These are phyloP conservation scores for Eueremaeus valkanovi DNA, from an alignment of 2,888 invertebrate species.

Conservation along the genomic window DNA sequence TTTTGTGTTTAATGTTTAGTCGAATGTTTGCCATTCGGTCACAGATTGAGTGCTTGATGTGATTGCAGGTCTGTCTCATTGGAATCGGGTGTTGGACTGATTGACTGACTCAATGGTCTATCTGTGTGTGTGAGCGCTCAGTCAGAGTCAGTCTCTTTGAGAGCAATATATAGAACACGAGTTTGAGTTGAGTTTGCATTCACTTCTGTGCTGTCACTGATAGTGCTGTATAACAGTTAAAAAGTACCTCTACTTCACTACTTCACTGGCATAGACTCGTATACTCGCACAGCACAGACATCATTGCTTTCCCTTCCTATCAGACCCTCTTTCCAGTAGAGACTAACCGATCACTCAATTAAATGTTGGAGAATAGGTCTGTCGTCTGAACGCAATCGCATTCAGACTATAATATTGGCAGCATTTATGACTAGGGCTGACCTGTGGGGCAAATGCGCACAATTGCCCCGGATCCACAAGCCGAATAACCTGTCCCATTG, in stretches of 20 bases:
- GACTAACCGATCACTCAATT: neutral
- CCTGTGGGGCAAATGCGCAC: too few relatives aligned
- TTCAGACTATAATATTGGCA: neutral
- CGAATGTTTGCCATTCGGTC: too few relatives aligned
- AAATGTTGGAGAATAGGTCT: neutral
- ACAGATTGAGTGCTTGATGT: too few relatives aligned
- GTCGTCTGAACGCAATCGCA: slow-evolving; percentile 15
- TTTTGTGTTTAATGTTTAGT: too few relatives aligned
- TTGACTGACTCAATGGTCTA: neutral
- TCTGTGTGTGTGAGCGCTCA: neutral
- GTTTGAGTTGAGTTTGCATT: too few relatives aligned
- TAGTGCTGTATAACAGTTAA: slow-evolving; percentile 7
- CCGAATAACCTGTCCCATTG: too few relatives aligned
- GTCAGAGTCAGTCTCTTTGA: neutral
- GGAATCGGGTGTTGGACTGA: neutral
- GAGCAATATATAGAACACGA: slow-evolving; percentile 8
- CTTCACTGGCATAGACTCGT: neutral
- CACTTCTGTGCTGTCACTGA: too few relatives aligned
- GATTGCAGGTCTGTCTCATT: too few relatives aligned
- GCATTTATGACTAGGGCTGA: neutral
- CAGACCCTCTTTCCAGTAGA: neutral
- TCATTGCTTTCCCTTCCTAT: neutral
- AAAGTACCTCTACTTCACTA: neutral
- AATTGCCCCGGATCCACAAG: too few relatives aligned
- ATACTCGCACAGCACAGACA: neutral